Evolutionary conservation across 2,797 vertebrate species (phyloP).

Genomic region (Scolopax bukidnonensis): DNA sequence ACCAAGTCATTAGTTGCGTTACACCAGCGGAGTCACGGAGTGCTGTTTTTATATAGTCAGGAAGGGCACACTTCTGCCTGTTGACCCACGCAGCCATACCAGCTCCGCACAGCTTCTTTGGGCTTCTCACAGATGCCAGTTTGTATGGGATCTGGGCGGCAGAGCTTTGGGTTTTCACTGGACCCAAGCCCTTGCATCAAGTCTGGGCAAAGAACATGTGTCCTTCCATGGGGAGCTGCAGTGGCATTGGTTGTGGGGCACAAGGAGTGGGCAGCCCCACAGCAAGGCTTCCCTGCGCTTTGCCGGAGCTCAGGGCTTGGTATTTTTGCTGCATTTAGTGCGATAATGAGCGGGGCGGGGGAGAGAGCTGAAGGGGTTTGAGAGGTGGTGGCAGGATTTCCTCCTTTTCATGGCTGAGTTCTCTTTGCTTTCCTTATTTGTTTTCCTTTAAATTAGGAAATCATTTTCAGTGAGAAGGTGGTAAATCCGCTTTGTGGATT

Average conservation of each 20-base stretch:
- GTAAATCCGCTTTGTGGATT: constrained; percentile 41
- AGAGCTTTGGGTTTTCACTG: background rate
- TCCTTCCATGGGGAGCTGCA: rapidly evolving
- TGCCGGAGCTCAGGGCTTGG: background rate
- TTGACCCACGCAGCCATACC: background rate
- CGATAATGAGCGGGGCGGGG: background rate
- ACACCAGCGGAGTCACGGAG: background rate
- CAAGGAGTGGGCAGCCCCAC: background rate
- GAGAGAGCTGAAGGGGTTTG: background rate
- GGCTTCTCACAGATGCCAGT: background rate
- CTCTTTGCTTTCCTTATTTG: constrained; percentile 18
- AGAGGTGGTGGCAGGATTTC: constrained; percentile 54
- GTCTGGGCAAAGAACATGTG: background rate
- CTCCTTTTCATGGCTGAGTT: constrained; percentile 40
- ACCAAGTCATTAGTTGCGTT: background rate
- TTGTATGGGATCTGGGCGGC: rapidly evolving
- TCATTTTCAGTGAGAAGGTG: background rate
- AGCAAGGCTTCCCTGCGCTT: background rate
- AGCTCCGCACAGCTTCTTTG: rapidly evolving
- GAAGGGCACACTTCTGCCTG: background rate
- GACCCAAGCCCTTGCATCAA: rapidly evolving
- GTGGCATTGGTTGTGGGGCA: rapidly evolving
- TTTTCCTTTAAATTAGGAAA: constrained; percentile 43
- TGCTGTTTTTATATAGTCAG: background rate
- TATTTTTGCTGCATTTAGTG: background rate